phyloP scores from a whole-genome alignment of 1,140 invertebrate genomes.

The Microvelia longipes region DNA sequence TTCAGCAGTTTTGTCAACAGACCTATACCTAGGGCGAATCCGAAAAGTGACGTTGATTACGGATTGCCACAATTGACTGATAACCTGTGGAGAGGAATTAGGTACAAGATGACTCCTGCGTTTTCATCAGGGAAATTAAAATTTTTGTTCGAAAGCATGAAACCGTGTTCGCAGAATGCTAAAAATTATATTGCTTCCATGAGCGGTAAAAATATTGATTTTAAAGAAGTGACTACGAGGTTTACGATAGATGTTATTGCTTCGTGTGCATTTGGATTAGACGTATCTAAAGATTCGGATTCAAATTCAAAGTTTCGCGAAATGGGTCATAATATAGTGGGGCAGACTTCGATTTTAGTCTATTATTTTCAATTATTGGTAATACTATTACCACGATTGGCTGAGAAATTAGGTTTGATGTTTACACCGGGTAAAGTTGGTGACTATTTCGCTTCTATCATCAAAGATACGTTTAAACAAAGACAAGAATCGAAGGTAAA shows the following conservation, averaged over 20 bases:
- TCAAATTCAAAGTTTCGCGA: constrained; percentile 33
- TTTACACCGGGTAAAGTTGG: constrained; percentile 9
- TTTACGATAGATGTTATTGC: constrained; percentile 40
- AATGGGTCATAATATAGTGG: constrained; percentile 25
- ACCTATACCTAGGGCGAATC: constrained; percentile 7
- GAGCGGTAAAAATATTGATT: constrained; percentile 27
- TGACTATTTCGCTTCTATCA: constrained; percentile 15
- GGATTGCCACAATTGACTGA: constrained; percentile 18
- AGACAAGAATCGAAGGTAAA: constrained; percentile 12
- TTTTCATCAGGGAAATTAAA: constrained; percentile 43
- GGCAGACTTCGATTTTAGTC: background rate
- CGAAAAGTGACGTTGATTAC: background rate
- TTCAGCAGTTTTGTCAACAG: constrained; percentile 28
- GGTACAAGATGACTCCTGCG: constrained; percentile 40
- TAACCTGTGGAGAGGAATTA: constrained; percentile 37
- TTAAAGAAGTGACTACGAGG: constrained; percentile 33
- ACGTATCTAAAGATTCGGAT: constrained; percentile 35
- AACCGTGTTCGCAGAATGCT: constrained; percentile 29
- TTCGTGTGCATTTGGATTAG: constrained; percentile 39
- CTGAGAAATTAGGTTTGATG: constrained; percentile 5
- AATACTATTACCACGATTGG: constrained; percentile 7
- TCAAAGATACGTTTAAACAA: constrained; percentile 17
- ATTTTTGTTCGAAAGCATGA: constrained; percentile 36
- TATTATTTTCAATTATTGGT: background rate
- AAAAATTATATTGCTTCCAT: constrained; percentile 26